Evolutionary conservation across 2,797 vertebrate species (phyloP).

Genomic region (Argya squamiceps): DNA sequence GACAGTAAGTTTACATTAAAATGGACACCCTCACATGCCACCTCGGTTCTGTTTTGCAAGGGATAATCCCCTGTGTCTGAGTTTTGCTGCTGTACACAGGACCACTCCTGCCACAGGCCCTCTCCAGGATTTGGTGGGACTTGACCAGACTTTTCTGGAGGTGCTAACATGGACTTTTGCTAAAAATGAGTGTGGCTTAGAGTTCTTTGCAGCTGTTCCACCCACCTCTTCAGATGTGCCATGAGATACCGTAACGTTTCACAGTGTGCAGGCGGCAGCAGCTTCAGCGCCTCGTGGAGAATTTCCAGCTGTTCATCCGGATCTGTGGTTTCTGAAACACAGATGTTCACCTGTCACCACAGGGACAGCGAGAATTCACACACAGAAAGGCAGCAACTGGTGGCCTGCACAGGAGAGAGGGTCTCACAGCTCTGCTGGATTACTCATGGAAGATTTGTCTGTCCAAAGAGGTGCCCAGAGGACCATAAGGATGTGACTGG

Average conservation of each 20-base stretch:
- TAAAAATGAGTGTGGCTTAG: neutral
- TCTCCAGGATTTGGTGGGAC: neutral
- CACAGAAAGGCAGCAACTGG: neutral
- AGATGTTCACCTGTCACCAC: neutral
- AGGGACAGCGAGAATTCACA: neutral
- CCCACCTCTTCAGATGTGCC: slow-evolving; percentile 95
- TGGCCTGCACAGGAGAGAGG: neutral
- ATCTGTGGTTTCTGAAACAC: slow-evolving; percentile 86
- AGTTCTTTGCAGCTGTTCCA: neutral
- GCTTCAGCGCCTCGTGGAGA: slow-evolving; percentile 89
- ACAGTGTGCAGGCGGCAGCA: slow-evolving; percentile 92
- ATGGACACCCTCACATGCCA: neutral
- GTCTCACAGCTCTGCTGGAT: neutral
- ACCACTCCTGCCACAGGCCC: neutral
- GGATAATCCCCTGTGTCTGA: neutral
- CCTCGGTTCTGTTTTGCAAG: neutral
- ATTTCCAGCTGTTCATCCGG: slow-evolving; percentile 92
- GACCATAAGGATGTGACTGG: neutral
- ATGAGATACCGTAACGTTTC: slow-evolving; percentile 97
- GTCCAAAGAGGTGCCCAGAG: neutral
- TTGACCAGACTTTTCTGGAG: neutral
- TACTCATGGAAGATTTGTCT: neutral
- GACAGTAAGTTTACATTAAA: neutral
- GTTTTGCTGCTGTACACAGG: neutral
- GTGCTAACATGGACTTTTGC: neutral